Conservation (phyloP, 2,797 vertebrate species). For the Rhinatrema bivittatum region DNA sequence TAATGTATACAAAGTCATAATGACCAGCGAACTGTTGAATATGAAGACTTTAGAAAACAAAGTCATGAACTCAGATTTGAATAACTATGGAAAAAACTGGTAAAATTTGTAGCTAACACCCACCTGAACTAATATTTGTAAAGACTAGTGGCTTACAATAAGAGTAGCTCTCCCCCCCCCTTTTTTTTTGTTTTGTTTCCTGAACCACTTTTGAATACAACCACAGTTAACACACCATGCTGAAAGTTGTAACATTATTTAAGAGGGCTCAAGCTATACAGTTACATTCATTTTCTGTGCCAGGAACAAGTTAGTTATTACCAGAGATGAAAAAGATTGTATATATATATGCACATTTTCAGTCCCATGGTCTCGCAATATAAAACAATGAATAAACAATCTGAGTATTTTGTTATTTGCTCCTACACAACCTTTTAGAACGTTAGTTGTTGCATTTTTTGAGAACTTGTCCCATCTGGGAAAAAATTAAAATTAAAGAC, state of each 20-base stretch:
- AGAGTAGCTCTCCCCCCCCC: conserved; percentile 11
- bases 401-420: conserved; percentile 35
- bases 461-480: neutral
- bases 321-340: conserved; percentile 39
- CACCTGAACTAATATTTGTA: conserved; percentile 41
- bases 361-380: conserved; percentile 50
- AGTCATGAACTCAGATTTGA: conserved; percentile 25
- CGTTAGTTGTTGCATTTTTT: conserved; percentile 38
- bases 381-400: conserved; percentile 38
- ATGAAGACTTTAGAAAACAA: conserved; percentile 28
- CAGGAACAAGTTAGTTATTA: conserved; percentile 34
- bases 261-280: conserved; percentile 36
- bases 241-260: conserved; percentile 35
- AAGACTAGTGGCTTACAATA: conserved; percentile 44
- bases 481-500: conserved; percentile 42
- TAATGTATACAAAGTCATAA: conserved; percentile 33
- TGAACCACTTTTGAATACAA: conserved; percentile 37
- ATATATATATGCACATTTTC: conserved; percentile 35
- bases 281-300: conserved; percentile 39
- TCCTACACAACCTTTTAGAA: conserved; percentile 38
- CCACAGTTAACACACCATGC: conserved; percentile 45
- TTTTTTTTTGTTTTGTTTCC: too few relatives aligned
- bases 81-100: conserved; percentile 24
- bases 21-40: conserved; percentile 26
- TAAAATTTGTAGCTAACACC: conserved; percentile 30